Evolutionary conservation across 1,140 invertebrate species (phyloP), one percentile per base, ranked within the genome.

Genomic region (Epicauta chinensis): DNA sequence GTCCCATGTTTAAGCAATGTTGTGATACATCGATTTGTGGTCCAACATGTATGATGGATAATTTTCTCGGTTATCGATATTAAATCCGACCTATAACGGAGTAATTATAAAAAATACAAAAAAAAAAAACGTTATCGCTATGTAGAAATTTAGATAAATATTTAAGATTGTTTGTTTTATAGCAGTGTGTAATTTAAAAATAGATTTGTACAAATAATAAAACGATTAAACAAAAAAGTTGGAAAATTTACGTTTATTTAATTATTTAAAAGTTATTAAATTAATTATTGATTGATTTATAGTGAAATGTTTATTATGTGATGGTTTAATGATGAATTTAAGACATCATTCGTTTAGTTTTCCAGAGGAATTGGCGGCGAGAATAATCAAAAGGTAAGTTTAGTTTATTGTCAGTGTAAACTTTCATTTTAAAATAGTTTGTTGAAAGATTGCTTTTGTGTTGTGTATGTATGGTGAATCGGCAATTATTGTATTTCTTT

Each of bases 1-100:
- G 55, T 37, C 44, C 49, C 1, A 37, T 35, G 11, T 40, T 16
- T 10, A 56, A 48, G 15, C 43, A 32, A 48, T 56, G 55, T 30
- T 56, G 55, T 16, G 15, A 34, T 29, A 56, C 50, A n/a, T 15
- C 43, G 14, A 40, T 49, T 16, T 54, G 52, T 38, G 52, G 52
- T 15, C 14, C 52, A 9, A 48, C 40, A 16, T 54, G 52, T 46
- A 35, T 51, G 30, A 42, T 43, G 31, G 31, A 39, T 9, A 35
- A 23, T 14, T 53, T 52, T 39, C 11, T 31, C 14, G 29, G 41
- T 17, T 45, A 44, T 30, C 36, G 31, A 52, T 52, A 52, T 31
- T 51, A 12, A 51, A 9, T 13, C 7, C 23, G 23, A 23, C 23
- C 4, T 23, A 23, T 23, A 5, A 23, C 4, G 7, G 23, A 23